Percentiles rank a stretch among this genome's conserved stretches.
These are phyloP conservation scores for Drosophila lutescens DNA, from an alignment of 2,888 invertebrate genomes.

Conservation along the genomic window DNA sequence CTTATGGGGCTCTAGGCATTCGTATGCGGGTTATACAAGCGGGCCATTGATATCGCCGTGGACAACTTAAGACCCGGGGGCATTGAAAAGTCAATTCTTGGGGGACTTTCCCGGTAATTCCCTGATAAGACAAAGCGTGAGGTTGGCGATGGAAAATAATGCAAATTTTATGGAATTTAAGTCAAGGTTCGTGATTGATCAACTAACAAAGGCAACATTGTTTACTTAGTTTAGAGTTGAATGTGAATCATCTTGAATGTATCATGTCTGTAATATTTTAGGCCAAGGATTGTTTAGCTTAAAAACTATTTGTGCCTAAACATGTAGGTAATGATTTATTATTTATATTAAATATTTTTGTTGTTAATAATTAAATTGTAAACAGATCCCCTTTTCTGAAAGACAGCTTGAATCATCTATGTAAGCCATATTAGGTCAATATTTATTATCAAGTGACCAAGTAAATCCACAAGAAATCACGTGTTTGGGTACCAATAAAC, in stretches of 20 bases:
- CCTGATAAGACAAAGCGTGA: slow-evolving; percentile 12
- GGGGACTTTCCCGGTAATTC: slow-evolving; percentile 12
- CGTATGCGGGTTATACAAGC: slow-evolving; percentile 42
- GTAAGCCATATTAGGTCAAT: slow-evolving; percentile 9
- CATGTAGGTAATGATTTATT: too few species aligned
- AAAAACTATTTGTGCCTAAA: background rate
- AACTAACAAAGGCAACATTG: background rate
- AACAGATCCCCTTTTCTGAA: too few species aligned
- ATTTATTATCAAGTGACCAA: slow-evolving; percentile 19
- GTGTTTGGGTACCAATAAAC: slow-evolving; percentile 4
- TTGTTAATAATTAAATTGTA: too few species aligned
- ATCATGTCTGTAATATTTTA: slow-evolving; percentile 1
- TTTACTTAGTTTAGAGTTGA: background rate
- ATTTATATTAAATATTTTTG: too few species aligned
- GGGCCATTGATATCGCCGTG: slow-evolving; percentile 27
- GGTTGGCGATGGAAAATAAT: background rate
- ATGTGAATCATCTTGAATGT: background rate
- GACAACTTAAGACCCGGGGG: slow-evolving; percentile 47
- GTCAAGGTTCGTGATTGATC: slow-evolving; percentile 13
- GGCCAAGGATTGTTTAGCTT: slow-evolving; percentile 18
- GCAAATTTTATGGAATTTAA: slow-evolving; percentile 5
- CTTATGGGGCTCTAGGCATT: slow-evolving; percentile 39
- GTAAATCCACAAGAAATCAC: slow-evolving; percentile 19
- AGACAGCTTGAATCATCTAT: background rate
- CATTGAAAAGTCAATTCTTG: slow-evolving; percentile 14